Percentiles rank a stretch among this genome's conserved stretches.
Evolutionary conservation across 23 tunicate genomes (phyloP).

Genomic region (Phallusia fumigata): DNA sequence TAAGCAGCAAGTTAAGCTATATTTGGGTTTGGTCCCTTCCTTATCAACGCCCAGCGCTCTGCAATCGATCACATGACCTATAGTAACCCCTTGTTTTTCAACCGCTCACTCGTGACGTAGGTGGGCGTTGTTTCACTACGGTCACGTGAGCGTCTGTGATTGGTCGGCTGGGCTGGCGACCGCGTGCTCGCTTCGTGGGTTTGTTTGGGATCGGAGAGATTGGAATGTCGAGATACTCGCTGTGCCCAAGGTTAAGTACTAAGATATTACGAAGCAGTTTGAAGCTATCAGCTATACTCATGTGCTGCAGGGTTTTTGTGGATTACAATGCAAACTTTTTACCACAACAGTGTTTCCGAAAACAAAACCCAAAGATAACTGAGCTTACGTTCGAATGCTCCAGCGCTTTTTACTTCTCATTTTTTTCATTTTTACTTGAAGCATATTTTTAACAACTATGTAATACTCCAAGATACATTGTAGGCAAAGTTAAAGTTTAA

Average conservation of each 20-base stretch:
- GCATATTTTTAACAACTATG: no score
- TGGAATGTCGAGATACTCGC: not conserved
- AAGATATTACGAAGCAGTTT: not conserved
- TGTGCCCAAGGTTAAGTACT: not conserved
- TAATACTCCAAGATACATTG: no score
- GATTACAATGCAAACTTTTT: not conserved
- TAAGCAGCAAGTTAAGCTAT: not conserved
- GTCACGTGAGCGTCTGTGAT: constrained; percentile 7
- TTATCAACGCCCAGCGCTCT: not conserved
- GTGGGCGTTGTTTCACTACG: constrained; percentile 11
- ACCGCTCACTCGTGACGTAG: constrained; percentile 11
- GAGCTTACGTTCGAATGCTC: not conserved
- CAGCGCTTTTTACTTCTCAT: no score
- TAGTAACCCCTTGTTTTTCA: constrained; percentile 12
- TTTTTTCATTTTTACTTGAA: no score
- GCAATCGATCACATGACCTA: not conserved
- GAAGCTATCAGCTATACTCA: not conserved
- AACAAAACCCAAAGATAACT: not conserved
- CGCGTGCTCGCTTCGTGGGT: not conserved
- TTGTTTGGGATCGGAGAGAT: not conserved
- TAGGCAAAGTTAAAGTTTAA: no score
- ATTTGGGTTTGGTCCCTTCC: not conserved
- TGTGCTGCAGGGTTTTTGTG: not conserved
- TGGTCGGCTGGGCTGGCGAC: not conserved
- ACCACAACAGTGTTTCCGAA: constrained; percentile 9